Evolutionary conservation across 1,140 invertebrate genomes (phyloP).

Genomic region (Drosophila sechellia): DNA sequence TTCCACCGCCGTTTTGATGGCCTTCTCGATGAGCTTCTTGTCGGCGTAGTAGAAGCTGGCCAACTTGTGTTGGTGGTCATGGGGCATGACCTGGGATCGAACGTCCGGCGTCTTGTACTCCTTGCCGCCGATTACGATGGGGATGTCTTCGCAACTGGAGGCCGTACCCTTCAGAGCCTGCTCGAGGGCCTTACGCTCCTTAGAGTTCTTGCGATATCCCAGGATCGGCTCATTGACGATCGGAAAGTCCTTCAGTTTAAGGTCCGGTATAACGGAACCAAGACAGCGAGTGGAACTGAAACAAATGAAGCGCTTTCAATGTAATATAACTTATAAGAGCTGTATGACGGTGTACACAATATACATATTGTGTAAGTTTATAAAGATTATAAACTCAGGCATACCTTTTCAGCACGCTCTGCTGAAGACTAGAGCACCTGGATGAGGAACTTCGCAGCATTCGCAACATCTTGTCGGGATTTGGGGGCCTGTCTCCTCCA

Average conservation of each 20-base stretch:
- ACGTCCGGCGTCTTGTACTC: conserved; percentile 91
- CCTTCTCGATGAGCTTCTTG: conserved; percentile 92
- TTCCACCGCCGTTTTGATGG: conserved; percentile 91
- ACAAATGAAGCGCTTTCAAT: background rate
- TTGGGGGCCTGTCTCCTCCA: conserved; percentile 28
- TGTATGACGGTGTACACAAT: background rate
- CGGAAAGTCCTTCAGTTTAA: conserved; percentile 88
- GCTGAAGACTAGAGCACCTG: conserved; percentile 34
- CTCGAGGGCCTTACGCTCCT: conserved; percentile 91
- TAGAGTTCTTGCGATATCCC: conserved; percentile 92
- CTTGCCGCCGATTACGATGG: conserved; percentile 96
- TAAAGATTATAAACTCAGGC: background rate
- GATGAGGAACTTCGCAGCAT: conserved; percentile 38
- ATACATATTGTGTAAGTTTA: background rate
- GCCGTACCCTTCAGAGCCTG: conserved; percentile 89
- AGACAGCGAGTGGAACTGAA: conserved; percentile 84
- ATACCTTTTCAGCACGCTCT: conserved; percentile 48
- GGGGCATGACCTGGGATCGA: conserved; percentile 92
- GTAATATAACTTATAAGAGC: background rate
- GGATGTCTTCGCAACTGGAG: conserved; percentile 91
- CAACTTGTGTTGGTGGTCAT: conserved; percentile 93
- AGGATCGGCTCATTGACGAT: conserved; percentile 93
- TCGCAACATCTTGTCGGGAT: conserved; percentile 59
- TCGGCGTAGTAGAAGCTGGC: conserved; percentile 97
- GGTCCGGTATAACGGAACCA: conserved; percentile 87